Evolutionary conservation across 2,113 vertebrate genomes (phyloP).

Genomic region (Muntiacus reevesi): DNA sequence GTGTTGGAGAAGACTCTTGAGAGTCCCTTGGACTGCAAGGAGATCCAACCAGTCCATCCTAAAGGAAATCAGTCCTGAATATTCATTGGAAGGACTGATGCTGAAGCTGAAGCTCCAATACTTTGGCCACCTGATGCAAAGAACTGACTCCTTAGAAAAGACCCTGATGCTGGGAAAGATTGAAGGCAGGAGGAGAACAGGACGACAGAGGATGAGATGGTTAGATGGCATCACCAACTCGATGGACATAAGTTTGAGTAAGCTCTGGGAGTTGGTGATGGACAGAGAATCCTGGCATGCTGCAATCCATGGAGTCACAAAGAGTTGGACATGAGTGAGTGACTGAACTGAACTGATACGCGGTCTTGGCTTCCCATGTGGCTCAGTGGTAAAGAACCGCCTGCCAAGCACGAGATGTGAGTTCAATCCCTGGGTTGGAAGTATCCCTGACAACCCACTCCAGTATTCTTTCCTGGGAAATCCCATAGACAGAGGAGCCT

Average conservation of each 20-base stretch:
- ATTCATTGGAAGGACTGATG: background rate
- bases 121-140: background rate
- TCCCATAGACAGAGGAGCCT: background rate
- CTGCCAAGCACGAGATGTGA: background rate
- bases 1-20: background rate
- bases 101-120: background rate
- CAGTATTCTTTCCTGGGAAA: background rate
- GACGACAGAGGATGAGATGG: background rate
- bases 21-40: background rate
- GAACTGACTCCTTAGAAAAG: background rate
- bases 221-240: background rate
- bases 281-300: background rate
- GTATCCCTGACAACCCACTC: background rate
- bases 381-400: background rate
- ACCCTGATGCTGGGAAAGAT: background rate
- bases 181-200: background rate
- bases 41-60: background rate
- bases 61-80: background rate
- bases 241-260: background rate
- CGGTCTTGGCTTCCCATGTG: background rate
- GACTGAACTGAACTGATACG: background rate
- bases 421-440: background rate
- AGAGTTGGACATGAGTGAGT: background rate
- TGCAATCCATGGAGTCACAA: fast-evolving
- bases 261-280: background rate